phyloP scores from a whole-genome alignment of 1,140 invertebrate species.

The Drosophila melanica region DNA sequence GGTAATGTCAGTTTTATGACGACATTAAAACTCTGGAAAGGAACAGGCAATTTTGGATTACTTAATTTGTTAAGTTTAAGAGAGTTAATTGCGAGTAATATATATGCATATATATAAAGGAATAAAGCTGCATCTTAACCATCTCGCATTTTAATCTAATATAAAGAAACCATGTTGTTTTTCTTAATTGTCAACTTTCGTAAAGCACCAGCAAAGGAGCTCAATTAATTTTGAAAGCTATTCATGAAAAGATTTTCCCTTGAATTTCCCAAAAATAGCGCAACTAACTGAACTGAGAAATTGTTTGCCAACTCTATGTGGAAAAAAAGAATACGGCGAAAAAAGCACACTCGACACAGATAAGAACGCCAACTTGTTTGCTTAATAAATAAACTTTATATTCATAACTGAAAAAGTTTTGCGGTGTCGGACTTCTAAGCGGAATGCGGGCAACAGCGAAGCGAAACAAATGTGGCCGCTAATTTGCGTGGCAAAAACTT shows the following conservation, averaged over 20 bases:
- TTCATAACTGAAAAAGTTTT: constrained; percentile 81
- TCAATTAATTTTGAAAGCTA: constrained; percentile 54
- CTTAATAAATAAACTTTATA: constrained; percentile 83
- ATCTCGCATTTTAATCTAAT: no score
- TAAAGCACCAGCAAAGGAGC: no score
- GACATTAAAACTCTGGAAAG: neutral
- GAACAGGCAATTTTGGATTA: neutral
- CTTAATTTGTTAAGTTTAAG: neutral
- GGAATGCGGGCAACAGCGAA: neutral
- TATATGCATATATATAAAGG: no score
- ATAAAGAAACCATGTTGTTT: constrained; percentile 4
- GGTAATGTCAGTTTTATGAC: constrained; percentile 8
- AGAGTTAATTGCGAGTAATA: neutral
- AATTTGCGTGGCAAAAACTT: constrained; percentile 75
- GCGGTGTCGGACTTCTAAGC: constrained; percentile 34
- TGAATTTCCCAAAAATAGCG: neutral
- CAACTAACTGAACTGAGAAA: constrained; percentile 54
- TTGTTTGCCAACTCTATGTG: constrained; percentile 64
- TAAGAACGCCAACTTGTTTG: constrained; percentile 78
- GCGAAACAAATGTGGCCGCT: constrained; percentile 77
- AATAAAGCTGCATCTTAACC: no score
- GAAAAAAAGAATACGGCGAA: constrained; percentile 36
- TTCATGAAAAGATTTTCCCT: constrained; percentile 38
- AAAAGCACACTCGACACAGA: constrained; percentile 56
- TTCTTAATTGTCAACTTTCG: constrained; percentile 6